Base-by-base conservation (phyloP, 1,140 invertebrate species). In the Agraylea sexmaculata region DNA sequence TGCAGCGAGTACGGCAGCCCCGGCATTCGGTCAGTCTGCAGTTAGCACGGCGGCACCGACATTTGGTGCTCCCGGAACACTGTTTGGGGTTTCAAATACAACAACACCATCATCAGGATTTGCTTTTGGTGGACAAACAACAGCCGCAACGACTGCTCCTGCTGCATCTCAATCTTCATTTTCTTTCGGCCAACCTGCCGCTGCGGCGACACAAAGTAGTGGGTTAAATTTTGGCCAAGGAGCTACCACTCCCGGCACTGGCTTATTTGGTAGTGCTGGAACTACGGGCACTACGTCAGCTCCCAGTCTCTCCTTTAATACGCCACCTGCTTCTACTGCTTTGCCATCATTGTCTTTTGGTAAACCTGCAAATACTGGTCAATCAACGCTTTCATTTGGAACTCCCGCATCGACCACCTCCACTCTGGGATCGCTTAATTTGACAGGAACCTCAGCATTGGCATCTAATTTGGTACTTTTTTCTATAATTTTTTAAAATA, bases 341-440 rank as follows among this genome's bases (percentile, higher is more conserved):
- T 22, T 43, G 10, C 13, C 40, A 8, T 13, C 33, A 21, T 16
- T 12, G 22, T 11, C 16, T 37, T 13, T 51, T 17, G 34, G 52
- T 1, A 45, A 50, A 15, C 53, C 55, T 4, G 51, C 53, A 0
- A 54, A 53, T 2, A 58, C 50, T 11, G 57, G 55, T 29, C 58
- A 53, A 2, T 12, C 52, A 4, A 40, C 46, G 4, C 31, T 51
- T 1, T 48, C 37, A 10, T 40, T 33, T n/a, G 37, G 28, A n/a
- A 15, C 30, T 23, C 8, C 13, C 39, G 10, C 21, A 30, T 15
- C 18, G 17, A 5, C 7, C 4, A 15, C 10, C 8, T 55, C 58
- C 13, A 11, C 22, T 25, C 11, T 11, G 15, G 12, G 17, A 37
- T 15, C 12, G 15, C 8, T 8, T 11, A 15, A 22, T 7, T 7